Conservation (phyloP, 2,797 vertebrate species). For the Malacoraja senta region DNA sequence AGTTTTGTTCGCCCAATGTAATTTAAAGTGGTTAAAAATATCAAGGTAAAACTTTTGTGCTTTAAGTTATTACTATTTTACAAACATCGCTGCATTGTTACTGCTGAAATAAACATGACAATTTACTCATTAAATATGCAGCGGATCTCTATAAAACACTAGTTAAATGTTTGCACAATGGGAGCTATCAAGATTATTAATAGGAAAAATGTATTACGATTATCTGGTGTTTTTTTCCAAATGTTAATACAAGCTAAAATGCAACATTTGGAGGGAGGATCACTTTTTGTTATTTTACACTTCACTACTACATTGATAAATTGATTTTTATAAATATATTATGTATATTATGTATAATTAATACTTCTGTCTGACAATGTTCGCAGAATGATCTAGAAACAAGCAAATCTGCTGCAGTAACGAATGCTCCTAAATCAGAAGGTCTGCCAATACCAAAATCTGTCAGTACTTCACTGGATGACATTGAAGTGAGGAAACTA, state of each 20-base stretch:
- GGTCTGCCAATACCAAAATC: slow-evolving; percentile 64
- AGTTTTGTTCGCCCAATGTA: neutral
- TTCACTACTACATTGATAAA: neutral
- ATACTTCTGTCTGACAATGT: slow-evolving; percentile 40
- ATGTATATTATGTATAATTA: neutral
- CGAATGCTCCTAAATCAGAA: slow-evolving; percentile 75
- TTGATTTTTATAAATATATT: neutral
- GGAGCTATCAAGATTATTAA: neutral
- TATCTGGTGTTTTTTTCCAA: neutral
- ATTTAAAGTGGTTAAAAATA: neutral
- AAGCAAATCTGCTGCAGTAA: slow-evolving; percentile 63
- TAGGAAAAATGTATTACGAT: neutral
- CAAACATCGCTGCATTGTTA: neutral
- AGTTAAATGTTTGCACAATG: neutral
- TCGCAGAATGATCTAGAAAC: slow-evolving; percentile 78
- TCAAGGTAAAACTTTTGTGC: neutral
- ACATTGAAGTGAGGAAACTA: slow-evolving; percentile 79
- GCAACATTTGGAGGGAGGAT: too few relatives aligned
- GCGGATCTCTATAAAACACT: neutral
- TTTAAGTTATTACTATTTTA: neutral
- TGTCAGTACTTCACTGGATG: slow-evolving; percentile 63
- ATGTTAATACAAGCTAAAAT: neutral
- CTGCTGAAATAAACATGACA: neutral
- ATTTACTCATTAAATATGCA: neutral
- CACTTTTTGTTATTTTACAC: too few relatives aligned